Evolutionary conservation across 2,113 vertebrate species (phyloP), one percentile per base, ranked within the genome.

Genomic region (Perca fluviatilis): DNA sequence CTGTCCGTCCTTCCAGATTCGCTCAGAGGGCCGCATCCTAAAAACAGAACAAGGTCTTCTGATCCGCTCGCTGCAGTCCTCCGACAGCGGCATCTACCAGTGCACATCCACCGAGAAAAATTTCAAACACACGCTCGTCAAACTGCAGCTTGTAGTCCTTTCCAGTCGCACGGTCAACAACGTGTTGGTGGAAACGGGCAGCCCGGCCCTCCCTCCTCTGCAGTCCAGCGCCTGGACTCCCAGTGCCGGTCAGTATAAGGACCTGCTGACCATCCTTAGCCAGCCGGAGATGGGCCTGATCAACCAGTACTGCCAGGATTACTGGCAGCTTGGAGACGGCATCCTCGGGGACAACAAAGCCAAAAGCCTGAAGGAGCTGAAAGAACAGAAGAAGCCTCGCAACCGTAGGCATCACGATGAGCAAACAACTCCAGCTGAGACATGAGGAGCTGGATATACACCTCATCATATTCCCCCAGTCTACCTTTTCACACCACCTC

Each of bases 81-180:
- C 96, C 0, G 98, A 99, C 60, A 95, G 96, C 0, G 98, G 98
- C 77, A 94, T 97, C 80, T 99, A 99, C 94, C 97, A 97, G 89
- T 99, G 98, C 94, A 99, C 98, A 0, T 97, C 98, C 94, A 99
- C 98, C 0, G 98, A 99, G 95, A 99, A 99, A 91, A 99, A 98
- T 95, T 99, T 99, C 95, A 99, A 99, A 85, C 98, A 99, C 86
- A 95, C 95, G 0, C 95, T 99, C 47, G 96, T 97, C 47, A 97
- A 97, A 81, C 95, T 99, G 88, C 97, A 98, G 93, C 96, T 99
- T 9, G 96, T 97, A 0, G 96, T 99, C 2, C 96, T 99, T 40
- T 97, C 97, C 75, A 91, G 92, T 51, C 97, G 97, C 0, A 97
- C 97, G 0, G 96, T 99, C 82, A 97, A 98, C 11, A 95, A 95